A percentile compares a stretch with the other conserved stretches of the same genome.
These are phyloP conservation scores for Lumbricus terrestris DNA, from an alignment of 2,888 invertebrate species.

Conservation along the genomic window DNA sequence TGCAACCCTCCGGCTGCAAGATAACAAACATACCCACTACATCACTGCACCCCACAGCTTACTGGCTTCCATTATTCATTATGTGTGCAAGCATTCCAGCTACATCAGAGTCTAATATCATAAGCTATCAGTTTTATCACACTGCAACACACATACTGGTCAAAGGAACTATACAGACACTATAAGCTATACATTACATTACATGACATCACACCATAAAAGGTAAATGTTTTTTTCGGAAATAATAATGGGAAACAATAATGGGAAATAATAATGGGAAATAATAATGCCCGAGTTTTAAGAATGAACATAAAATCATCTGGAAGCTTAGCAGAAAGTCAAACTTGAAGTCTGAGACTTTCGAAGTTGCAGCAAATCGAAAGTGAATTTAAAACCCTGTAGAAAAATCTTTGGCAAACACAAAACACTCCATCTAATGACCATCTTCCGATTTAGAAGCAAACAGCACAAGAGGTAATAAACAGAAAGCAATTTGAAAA, in stretches of 20 bases:
- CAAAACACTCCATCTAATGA: not conserved
- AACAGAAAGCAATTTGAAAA: not conserved
- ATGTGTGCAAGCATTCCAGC: not conserved
- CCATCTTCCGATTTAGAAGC: not conserved
- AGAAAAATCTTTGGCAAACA: not conserved
- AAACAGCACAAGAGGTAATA: not conserved
- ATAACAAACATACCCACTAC: too few relatives aligned
- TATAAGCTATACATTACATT: not conserved
- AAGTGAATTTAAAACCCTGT: not conserved
- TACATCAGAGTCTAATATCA: not conserved
- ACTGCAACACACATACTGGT: not conserved
- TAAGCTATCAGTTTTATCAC: not conserved
- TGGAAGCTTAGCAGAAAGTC: not conserved
- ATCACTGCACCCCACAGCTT: too few relatives aligned
- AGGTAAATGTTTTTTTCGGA: not conserved
- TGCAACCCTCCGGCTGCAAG: too few relatives aligned
- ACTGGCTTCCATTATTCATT: not conserved
- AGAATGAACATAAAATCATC: not conserved
- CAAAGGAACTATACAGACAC: not conserved
- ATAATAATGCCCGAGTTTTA: not conserved
- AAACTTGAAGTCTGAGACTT: not conserved
- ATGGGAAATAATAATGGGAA: too few relatives aligned
- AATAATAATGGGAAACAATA: too few relatives aligned
- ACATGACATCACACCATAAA: not conserved
- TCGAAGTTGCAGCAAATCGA: not conserved